Evolutionary conservation across 1,140 invertebrate genomes (phyloP), one percentile per base, ranked within the genome.

Genomic region (Calephelis virginiensis): DNA sequence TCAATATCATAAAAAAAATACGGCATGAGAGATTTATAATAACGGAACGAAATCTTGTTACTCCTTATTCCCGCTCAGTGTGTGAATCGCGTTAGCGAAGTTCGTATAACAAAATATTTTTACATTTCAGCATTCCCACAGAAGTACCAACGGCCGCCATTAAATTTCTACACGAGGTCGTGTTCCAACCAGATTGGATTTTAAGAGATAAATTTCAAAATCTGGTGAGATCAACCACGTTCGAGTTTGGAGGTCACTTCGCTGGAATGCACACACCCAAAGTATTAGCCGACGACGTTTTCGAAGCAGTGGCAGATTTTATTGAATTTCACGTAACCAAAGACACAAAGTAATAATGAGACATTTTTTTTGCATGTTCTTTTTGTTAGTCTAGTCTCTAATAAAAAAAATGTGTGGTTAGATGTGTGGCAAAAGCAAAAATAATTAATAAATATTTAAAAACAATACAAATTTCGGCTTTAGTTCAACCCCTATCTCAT

Each of bases 181-280:
- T 82, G 0, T 93, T 94, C 64, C 68, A 81, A 10, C 92, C 95
- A 0, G 92, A 95, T 63, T 92, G 87, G 48, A 76, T 95, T 12
- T 71, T 96, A 4, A 85, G 86, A 61, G 85, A 92, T 1, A 94
- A 93, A 74, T 96, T 92, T 76, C 77, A 72, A 0, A 95, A 96
- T 78, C 70, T 96, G 7, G 87, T 96, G 5, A 93, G 94, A 50
- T 92, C 92, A 4, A 95, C 92, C 1, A 91, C 94, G 62, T 73
- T 93, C 37, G 74, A 91, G 4, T 90, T 93, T 8, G 97, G 96
- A 3, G 97, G 97, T 3, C 97, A 98, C 88, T 98, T 98, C 81
- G 95, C 95, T 8, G 96, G 96, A 0, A 93, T 98, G 68, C 95
- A 98, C 81, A 92, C 94, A 59, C 97, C 97, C 0, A 76, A 94